A percentile compares a stretch with the other conserved stretches of the same genome.
phyloP scores from a whole-genome alignment of 2,797 vertebrate genomes.

The Coilia nasus region DNA sequence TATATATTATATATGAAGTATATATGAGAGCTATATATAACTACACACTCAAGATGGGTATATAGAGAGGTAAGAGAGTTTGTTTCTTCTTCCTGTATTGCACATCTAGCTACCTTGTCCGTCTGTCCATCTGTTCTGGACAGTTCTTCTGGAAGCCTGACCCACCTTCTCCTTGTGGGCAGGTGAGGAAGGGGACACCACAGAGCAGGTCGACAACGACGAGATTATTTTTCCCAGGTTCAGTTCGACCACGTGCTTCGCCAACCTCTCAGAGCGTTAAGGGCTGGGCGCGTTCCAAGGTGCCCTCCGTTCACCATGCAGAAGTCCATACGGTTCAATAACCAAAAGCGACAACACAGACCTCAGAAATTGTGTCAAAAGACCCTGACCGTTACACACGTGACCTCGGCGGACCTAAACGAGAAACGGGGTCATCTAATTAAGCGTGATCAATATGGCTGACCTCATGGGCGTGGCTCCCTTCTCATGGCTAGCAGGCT shows the following conservation, averaged over 20 bases:
- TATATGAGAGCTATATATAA: constrained; percentile 44
- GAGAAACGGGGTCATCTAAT: constrained; percentile 32
- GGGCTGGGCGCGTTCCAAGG: background rate
- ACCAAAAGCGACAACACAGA: constrained; percentile 52
- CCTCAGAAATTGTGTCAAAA: constrained; percentile 35
- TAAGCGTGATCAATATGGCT: constrained; percentile 23
- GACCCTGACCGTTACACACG: constrained; percentile 23
- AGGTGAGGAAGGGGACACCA: background rate
- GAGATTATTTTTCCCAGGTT: constrained; percentile 16
- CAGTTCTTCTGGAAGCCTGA: constrained; percentile 15
- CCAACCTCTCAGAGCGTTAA: constrained; percentile 16
- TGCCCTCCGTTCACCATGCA: constrained; percentile 50
- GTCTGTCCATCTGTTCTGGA: constrained; percentile 36
- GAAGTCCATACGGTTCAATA: constrained; percentile 32
- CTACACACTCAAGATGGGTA: constrained; percentile 15
- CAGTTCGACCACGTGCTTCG: constrained; percentile 14
- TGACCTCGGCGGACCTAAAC: background rate
- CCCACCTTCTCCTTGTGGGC: background rate
- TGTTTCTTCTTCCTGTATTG: constrained; percentile 49
- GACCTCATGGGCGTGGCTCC: background rate
- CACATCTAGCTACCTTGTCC: constrained; percentile 37
- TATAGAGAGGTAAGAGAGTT: constrained; percentile 46
- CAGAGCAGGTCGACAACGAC: background rate
- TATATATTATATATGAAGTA: constrained; percentile 63
- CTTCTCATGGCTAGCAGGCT: background rate